Percentiles rank a stretch among this genome's conserved stretches.
Conservation (phyloP, 2,113 vertebrate species). For the Pluvianellus socialis region DNA sequence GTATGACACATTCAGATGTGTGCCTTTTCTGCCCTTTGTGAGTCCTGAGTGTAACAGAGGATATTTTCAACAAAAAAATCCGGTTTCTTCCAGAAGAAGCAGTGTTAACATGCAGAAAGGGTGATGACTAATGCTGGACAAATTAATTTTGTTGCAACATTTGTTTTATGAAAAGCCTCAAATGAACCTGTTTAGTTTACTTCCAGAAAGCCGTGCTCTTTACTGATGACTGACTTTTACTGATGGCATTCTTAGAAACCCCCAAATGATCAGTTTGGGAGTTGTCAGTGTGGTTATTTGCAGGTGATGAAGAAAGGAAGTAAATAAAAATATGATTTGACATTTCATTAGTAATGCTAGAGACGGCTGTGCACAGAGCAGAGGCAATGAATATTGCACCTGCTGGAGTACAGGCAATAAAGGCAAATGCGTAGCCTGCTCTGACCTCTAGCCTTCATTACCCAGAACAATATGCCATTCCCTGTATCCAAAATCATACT, state of each 20-base stretch:
- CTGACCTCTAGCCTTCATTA: constrained; percentile 62
- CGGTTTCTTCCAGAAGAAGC: background rate
- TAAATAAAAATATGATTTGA: constrained; percentile 58
- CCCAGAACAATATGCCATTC: constrained; percentile 45
- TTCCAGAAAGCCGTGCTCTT: background rate
- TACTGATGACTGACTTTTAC: constrained; percentile 2
- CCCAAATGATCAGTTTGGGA: constrained; percentile 7
- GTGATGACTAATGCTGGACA: constrained; percentile 50
- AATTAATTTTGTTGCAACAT: constrained; percentile 54
- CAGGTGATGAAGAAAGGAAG: constrained; percentile 42
- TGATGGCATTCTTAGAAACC: constrained; percentile 23
- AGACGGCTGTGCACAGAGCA: constrained; percentile 16
- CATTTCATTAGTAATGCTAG: constrained; percentile 56
- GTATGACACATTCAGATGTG: background rate
- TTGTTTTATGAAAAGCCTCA: constrained; percentile 46
- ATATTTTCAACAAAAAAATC: background rate
- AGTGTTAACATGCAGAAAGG: constrained; percentile 1
- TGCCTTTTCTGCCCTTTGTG: background rate
- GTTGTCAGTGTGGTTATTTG: constrained; percentile 19
- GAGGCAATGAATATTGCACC: constrained; percentile 59
- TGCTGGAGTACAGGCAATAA: constrained; percentile 52
- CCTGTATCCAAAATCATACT: constrained; percentile 17
- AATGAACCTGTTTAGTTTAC: background rate
- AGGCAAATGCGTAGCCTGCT: constrained; percentile 21
- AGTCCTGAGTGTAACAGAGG: background rate